phyloP scores from a whole-genome alignment of 2,888 invertebrate species.

The Dicyrtoma fusca region DNA sequence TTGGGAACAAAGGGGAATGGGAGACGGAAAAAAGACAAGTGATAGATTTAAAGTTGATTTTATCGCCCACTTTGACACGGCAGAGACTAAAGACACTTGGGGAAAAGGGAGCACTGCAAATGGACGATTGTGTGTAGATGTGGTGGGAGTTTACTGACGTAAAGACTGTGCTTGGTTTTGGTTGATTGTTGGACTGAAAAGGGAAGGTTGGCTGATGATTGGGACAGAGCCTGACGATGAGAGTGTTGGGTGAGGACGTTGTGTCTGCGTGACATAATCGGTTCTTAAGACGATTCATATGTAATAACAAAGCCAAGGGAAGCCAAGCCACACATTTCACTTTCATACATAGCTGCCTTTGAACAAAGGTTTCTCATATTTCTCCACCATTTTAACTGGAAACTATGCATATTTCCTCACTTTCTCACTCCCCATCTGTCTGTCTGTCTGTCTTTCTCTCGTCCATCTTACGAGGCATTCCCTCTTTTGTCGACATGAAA shows the following conservation, averaged over 20 bases:
- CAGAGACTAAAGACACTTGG: neutral
- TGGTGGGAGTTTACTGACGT: too few species aligned
- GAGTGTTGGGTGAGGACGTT: too few species aligned
- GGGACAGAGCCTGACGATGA: too few species aligned
- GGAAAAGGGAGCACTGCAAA: too few species aligned
- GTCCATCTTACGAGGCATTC: slow-evolving; percentile 13
- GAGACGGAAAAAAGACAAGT: neutral
- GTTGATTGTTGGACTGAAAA: slow-evolving; percentile 1
- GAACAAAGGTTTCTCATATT: slow-evolving; percentile 41
- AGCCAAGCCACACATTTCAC: slow-evolving; percentile 34
- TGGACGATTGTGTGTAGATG: too few species aligned
- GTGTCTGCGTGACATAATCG: slow-evolving; percentile 38
- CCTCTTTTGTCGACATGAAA: slow-evolving; percentile 22
- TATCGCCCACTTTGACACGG: slow-evolving; percentile 17
- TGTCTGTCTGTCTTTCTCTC: neutral
- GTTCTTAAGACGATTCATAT: slow-evolving; percentile 37
- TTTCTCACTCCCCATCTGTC: neutral
- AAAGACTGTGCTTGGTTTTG: slow-evolving; percentile 1
- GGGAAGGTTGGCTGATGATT: too few species aligned
- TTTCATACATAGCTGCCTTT: slow-evolving; percentile 31
- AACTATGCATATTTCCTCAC: too few species aligned
- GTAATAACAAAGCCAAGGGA: slow-evolving; percentile 36
- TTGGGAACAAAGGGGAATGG: neutral
- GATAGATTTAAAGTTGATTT: slow-evolving; percentile 12
- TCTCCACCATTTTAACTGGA: slow-evolving; percentile 13